These are phyloP conservation scores for Hydroisotoma schaefferi DNA, from an alignment of 2,888 invertebrate species.

Conservation along the genomic window DNA sequence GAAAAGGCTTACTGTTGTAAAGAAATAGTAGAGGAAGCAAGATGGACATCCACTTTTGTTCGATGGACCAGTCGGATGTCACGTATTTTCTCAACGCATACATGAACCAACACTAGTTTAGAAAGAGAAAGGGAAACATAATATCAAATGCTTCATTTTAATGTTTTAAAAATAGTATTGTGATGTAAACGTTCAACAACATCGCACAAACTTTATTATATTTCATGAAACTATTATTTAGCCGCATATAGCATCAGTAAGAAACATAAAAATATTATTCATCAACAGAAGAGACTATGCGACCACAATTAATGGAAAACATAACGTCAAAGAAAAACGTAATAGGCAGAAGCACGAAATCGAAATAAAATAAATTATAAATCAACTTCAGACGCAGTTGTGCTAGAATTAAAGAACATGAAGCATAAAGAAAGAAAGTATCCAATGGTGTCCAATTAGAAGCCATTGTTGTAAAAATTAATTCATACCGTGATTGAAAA, in stretches of 20 bases:
- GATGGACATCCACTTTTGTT: constrained; percentile 92
- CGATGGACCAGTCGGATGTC: constrained; percentile 91
- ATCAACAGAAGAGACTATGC: too few species aligned
- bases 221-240: too few species aligned
- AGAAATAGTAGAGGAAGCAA: constrained; percentile 80
- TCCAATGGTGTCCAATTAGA: constrained; percentile 5
- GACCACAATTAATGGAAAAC: not conserved
- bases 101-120: constrained; percentile 96
- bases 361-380: constrained; percentile 2
- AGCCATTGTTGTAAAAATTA: not conserved
- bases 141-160: not conserved
- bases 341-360: not conserved
- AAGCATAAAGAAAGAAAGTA: not conserved
- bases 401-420: too few species aligned
- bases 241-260: too few species aligned
- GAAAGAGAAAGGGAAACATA: too few species aligned
- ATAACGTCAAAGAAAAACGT: not conserved
- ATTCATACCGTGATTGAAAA: constrained; percentile 80
- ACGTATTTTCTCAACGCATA: constrained; percentile 82
- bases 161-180: not conserved
- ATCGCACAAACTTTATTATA: too few species aligned
- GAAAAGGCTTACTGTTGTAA: constrained; percentile 74
- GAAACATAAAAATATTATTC: not conserved
- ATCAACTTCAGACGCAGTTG: constrained; percentile 4
- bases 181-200: too few species aligned